A percentile compares a stretch with the other conserved stretches of the same genome.
These are phyloP conservation scores for Itoplectis maculator DNA, from an alignment of 2,888 invertebrate genomes.

Conservation along the genomic window DNA sequence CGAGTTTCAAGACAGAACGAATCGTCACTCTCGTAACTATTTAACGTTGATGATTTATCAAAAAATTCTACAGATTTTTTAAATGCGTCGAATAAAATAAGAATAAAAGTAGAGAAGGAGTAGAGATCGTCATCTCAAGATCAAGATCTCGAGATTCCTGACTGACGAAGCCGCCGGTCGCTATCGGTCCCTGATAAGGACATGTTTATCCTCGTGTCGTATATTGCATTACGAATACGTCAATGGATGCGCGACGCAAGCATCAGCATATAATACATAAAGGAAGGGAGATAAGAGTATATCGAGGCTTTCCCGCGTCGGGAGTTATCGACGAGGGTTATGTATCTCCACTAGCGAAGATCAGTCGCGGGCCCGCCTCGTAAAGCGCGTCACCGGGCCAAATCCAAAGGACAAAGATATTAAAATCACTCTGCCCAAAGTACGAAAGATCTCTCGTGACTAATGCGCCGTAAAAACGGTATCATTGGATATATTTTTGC, in stretches of 20 bases:
- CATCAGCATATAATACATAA: background rate
- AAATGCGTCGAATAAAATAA: no score
- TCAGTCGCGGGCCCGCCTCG: constrained; percentile 1
- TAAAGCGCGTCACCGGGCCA: constrained; percentile 2
- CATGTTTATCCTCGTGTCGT: background rate
- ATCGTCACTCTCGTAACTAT: no score
- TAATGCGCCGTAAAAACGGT: constrained; percentile 8
- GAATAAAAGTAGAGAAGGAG: no score
- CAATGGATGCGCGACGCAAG: background rate
- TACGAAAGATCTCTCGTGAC: constrained; percentile 3
- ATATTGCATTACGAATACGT: background rate
- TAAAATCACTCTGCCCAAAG: constrained; percentile 3
- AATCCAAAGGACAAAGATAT: background rate
- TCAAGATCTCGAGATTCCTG: no score
- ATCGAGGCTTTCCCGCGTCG: constrained; percentile 7
- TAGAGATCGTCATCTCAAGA: no score
- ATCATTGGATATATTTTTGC: background rate
- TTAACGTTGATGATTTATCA: no score
- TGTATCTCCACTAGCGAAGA: constrained; percentile 19
- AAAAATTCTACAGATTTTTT: no score
- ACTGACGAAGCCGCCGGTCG: background rate
- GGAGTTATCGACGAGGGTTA: constrained; percentile 29
- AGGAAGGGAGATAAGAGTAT: constrained; percentile 1
- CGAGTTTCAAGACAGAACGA: no score
- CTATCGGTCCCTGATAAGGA: background rate